Evolutionary conservation across 2,888 invertebrate genomes (phyloP).

Genomic region (Tiliacea citrago): DNA sequence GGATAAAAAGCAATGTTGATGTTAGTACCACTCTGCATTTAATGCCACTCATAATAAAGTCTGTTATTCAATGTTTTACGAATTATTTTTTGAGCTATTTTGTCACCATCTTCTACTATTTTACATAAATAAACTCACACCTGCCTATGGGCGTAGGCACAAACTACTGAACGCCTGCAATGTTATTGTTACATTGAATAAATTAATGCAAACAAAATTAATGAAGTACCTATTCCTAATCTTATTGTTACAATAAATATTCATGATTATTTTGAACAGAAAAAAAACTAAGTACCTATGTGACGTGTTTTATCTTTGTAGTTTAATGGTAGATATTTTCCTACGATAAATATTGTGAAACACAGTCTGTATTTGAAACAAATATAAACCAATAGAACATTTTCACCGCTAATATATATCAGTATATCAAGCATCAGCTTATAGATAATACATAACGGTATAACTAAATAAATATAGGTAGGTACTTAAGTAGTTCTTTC

Average conservation of each 20-base stretch:
- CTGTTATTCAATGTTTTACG: neutral
- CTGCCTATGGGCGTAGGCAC: no score
- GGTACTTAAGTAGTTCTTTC: constrained; percentile 2
- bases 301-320: constrained; percentile 1
- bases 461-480: constrained; percentile 44
- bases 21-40: neutral
- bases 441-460: constrained; percentile 34
- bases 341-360: neutral
- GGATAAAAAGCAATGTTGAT: neutral
- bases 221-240: neutral
- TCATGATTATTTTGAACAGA: neutral
- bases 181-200: neutral
- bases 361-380: constrained; percentile 6
- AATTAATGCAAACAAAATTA: no score
- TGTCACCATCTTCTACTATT: no score
- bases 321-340: neutral
- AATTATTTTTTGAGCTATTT: neutral
- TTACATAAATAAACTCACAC: no score
- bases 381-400: constrained; percentile 5
- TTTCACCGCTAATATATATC: neutral
- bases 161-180: no score
- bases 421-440: neutral
- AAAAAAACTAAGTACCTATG: neutral
- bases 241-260: neutral
- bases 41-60: neutral